Base-by-base conservation (phyloP, 2,888 invertebrate genomes). In the Xylota segnis region DNA sequence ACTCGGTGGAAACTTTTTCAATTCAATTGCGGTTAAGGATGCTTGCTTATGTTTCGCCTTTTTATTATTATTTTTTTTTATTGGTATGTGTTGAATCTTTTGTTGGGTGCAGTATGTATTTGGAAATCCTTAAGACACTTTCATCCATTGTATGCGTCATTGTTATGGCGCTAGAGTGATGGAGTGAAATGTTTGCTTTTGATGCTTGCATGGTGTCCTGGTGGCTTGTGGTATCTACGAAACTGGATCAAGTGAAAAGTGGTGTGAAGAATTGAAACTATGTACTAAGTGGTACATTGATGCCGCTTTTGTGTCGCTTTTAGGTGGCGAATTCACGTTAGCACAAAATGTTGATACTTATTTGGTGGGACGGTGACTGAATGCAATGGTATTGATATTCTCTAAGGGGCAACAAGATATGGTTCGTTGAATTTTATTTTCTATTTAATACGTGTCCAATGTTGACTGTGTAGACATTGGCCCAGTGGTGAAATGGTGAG, bases 21-120 rank as follows among this genome's bases (percentile, higher is more conserved):
- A 81, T 71, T 81, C 81, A 82, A 86, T 81, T 86, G 86, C 86
- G 86, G 86, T 86, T 86, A 86, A 86, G 86, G 66, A 77, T 77
- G 40, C 81, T 76, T 81, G 68, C 86, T 81, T 86, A 68, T 76
- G 50, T 66, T 86, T 82, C 71, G 54, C 58, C 34, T 47, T 63
- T 72, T 37, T 34, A 34, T 65, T 54, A 74, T 68, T 68, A 43
- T 78, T 68, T 43, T 71, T 65, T 54, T 78, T 68, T 68, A 43
- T 78, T 10, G 7, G 0, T 43, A 14, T 52, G 66, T 68, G 54
- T 72, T 68, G 70, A 56, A 71, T 76, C 75, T 68, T 77, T 86
- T 86, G 71, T 82, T 71, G 52, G 72, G n/a, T 86, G 68, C 76
- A 82, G 76, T 81, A 86, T 86, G 76, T 81, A 86, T 86, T 86